Conservation (phyloP, 2,113 vertebrate genomes). For the Agapornis roseicollis region DNA sequence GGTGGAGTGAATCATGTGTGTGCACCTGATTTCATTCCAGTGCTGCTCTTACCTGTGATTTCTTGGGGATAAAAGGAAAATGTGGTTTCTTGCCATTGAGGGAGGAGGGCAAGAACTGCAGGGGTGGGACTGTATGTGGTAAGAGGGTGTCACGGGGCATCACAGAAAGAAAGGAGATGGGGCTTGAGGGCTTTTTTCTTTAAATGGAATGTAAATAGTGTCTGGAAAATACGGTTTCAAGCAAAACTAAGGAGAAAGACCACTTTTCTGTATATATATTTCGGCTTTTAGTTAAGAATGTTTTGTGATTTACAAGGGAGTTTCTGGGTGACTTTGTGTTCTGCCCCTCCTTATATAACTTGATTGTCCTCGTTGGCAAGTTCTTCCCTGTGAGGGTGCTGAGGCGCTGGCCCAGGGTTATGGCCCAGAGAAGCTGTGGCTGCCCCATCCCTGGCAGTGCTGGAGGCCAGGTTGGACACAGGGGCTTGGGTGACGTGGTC, state of each 20-base stretch:
- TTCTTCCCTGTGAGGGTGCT: not conserved
- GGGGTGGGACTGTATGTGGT: not conserved
- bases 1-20: not conserved
- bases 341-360: not conserved
- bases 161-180: not conserved
- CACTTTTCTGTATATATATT: not conserved
- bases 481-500: no score
- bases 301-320: not conserved
- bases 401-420: not conserved
- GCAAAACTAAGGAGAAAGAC: not conserved
- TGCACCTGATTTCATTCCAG: not conserved
- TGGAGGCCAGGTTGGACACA: no score
- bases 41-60: not conserved
- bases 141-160: not conserved
- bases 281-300: not conserved
- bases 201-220: not conserved
- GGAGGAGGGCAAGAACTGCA: not conserved
- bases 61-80: not conserved
- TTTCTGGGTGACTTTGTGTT: not conserved
- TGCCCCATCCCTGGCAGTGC: not conserved
- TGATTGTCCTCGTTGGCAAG: accelerated
- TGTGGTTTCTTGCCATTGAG: not conserved
- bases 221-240: not conserved
- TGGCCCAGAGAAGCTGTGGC: not conserved
- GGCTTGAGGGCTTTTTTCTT: not conserved